Percentiles rank a stretch among this genome's conserved stretches.
These are phyloP conservation scores for Pachliopta kotzebuea DNA, from an alignment of 2,888 invertebrate genomes.

Conservation along the genomic window DNA sequence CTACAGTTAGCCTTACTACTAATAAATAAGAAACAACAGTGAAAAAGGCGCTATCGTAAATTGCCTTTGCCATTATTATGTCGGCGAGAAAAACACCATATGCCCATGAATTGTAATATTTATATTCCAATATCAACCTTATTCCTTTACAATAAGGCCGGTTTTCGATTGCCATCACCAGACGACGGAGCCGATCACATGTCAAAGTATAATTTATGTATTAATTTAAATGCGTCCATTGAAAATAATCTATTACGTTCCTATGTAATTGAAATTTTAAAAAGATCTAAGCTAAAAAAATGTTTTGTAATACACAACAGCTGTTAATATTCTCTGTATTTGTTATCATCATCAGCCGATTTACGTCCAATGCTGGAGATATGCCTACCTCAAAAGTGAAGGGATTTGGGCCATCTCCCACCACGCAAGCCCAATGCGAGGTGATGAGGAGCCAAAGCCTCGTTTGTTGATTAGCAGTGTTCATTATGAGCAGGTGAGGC, in stretches of 20 bases:
- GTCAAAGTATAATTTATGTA: slow-evolving; percentile 22
- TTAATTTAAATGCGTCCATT: slow-evolving; percentile 18
- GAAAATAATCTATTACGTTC: background rate
- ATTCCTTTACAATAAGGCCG: slow-evolving; percentile 3
- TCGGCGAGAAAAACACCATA: slow-evolving; percentile 12
- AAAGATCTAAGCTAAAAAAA: background rate
- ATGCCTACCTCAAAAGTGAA: no score
- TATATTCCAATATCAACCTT: slow-evolving; percentile 14
- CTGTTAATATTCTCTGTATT: no score
- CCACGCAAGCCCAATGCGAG: no score
- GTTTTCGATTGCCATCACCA: slow-evolving; percentile 6
- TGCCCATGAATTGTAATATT: slow-evolving; percentile 22
- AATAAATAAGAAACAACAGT: slow-evolving; percentile 6
- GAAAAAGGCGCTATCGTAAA: background rate
- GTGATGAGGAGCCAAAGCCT: no score
- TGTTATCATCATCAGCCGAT: no score
- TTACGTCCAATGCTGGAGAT: no score
- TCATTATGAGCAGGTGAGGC: no score
- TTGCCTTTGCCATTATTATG: slow-evolving; percentile 20
- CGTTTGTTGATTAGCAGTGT: no score
- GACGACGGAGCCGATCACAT: slow-evolving; percentile 13
- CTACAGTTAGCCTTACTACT: no score
- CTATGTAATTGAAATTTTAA: background rate
- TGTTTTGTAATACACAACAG: no score
- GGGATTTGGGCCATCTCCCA: no score